Base-by-base conservation (phyloP, 2,113 vertebrate genomes). In the Neogale vison region DNA sequence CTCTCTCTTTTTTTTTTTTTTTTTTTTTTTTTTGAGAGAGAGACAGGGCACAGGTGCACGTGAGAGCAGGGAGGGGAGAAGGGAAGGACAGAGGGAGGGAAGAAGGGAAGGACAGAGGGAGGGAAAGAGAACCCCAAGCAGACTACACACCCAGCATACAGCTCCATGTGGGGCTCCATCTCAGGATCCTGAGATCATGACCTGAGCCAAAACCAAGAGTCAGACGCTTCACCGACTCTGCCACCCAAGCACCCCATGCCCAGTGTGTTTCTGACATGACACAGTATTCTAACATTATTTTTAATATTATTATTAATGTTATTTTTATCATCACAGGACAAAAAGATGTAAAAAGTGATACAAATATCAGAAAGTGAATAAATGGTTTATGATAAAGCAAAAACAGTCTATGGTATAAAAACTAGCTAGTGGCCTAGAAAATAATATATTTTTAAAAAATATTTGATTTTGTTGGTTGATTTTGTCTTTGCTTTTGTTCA, bases 61-160 rank as follows among this genome's bases (percentile, higher is more conserved):
- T 36, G n/a, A 69, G 34, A 69, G 34, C 34, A 0, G 34, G 17
- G 34, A n/a, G 34, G 67, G 18, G 7, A 0, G 0, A 0, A 1
- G 34, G 8, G 17, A 36, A 18, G 34, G 8, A 9, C 18, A 69
- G 67, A 69, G 18, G 8, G 34, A 69, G 34, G 36, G 34, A 69
- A 69, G 0, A 0, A 1, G 34, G 8, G 17, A 36, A 18, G 34
- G 8, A 9, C 18, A 69, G 67, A 69, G 18, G 8, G 34, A 69
- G 34, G 36, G 34, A 69, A 69, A 69, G 67, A 69, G 34, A 69
- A 69, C 36, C 67, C 67, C n/a, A n/a, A 69, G 17, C 34, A 69
- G 18, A 69, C 67, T 36, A 20, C 34, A 69, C 34, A 21, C 34
- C 15, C n/a, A 69, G 34, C 8, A 2, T 36, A 21, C 17, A 36